Base-by-base conservation (phyloP, 2,888 invertebrate species). In the Gastrophysa polygoni region DNA sequence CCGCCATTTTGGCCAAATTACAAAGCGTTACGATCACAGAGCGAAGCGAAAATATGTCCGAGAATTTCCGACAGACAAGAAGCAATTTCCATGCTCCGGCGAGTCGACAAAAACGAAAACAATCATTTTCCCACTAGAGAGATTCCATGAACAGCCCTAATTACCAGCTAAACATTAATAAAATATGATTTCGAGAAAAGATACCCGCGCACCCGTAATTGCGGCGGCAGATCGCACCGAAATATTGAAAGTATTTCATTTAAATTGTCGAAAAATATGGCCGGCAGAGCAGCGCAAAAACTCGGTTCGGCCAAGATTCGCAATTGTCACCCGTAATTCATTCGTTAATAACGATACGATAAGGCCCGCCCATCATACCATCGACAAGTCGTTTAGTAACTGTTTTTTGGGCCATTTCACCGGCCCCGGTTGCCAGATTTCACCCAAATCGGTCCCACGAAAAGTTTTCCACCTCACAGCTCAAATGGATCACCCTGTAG, bases 321-420 rank as follows among this genome's bases (percentile, higher is more conserved):
- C 76, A 75, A 76, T 75, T 76, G 74, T 76, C 76, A 73, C 75
- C 76, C 75, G 73, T 76, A 75, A 73, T 72, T 73, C 75, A 74
- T 75, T 75, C 71, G 73, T 71, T 69, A 73, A 73, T 76, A 76
- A 75, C 73, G 75, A 72, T 69, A 62, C 63, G 49, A 48, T 7
- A 55, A 61, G 69, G 57, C 38, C 61, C 63, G 63, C 63, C 66
- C 61, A 59, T 61, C 59, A 52, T 52, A 34, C 47, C 57, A 52
- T 65, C 65, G 59, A 62, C 56, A 59, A 56, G 59, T 59, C 50
- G 57, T 60, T 60, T 57, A 58, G 59, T 61, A 54, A 59, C 64
- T 61, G 64, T 65, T 65, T 62, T 69, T 69, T 62, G 48, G 58
- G 21, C 43, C 16, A 29, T 54, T 54, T 38, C 14, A 38, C 4